Base-by-base conservation (phyloP, 23 tunicate genomes). In the Trididemnum clinides region DNA sequence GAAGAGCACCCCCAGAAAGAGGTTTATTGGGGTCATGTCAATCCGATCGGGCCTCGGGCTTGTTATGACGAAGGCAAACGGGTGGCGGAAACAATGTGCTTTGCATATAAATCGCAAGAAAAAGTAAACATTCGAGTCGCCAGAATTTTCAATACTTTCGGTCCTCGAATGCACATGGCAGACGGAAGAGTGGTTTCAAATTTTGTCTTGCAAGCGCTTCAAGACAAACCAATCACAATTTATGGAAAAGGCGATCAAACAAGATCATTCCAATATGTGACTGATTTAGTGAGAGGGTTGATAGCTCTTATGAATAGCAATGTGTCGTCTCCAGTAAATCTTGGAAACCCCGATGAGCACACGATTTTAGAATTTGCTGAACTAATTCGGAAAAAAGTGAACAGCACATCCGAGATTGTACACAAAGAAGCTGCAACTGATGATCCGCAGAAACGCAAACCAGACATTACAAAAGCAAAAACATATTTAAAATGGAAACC, bases 21-120 rank as follows among this genome's bases (percentile, higher is more conserved):
- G 79, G 28, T 82, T 0, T 96, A 96, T 66, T 96, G 99, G 99
- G 99, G 99, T 28, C 96, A 96, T 84, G 99, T 96, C 29, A 96
- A 96, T 84, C 99, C 99, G 0, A 91, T 96, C 51, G 99, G 99
- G 2, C 99, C 99, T 3, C 25, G 99, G 51, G 99, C 99, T 22
- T 96, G 99, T 51, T 96, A 96, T 80, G 99, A 96, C 73, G 99
- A 96, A 54, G 99, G 99, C 31, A 96, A 96, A 71, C 74, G 99
- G 34, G 99, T 96, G 25, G 99, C 99, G 1, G 99, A 95, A 59
- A 95, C 99, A 1, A 96, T 96, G 99, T 96, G 99, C 77, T 96
- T 86, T 88, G 99, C 99, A 25, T 96, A 96, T 35, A 73, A 87
- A 51, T 80, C 87, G 26, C 95, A 96, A 74, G 97, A 86, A 5